These are phyloP conservation scores for Drosophila gunungcola DNA, from an alignment of 1,140 invertebrate species.

Conservation along the genomic window DNA sequence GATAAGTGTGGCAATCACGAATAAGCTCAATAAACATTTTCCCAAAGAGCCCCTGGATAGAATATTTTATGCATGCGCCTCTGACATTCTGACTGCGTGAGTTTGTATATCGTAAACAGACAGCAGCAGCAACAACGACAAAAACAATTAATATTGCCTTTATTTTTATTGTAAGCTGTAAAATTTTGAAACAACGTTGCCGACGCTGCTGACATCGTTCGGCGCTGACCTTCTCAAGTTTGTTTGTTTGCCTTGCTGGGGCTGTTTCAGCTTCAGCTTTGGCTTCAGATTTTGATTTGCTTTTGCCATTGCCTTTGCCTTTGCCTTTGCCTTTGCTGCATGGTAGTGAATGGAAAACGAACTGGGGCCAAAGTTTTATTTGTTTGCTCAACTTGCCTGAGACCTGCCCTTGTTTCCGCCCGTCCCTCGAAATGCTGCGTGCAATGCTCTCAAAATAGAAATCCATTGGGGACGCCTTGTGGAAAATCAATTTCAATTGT, in stretches of 20 bases:
- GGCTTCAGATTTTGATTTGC: slow-evolving; percentile 25
- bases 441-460: slow-evolving; percentile 40
- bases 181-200: slow-evolving; percentile 51
- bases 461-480: slow-evolving; percentile 45
- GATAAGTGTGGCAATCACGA: neutral
- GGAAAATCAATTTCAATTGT: slow-evolving; percentile 78
- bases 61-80: slow-evolving; percentile 5
- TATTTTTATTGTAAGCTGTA: slow-evolving; percentile 73
- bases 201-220: slow-evolving; percentile 44
- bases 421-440: slow-evolving; percentile 23
- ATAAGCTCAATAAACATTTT: slow-evolving; percentile 1
- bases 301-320: slow-evolving; percentile 16
- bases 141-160: slow-evolving; percentile 42
- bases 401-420: slow-evolving; percentile 38
- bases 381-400: slow-evolving; percentile 63
- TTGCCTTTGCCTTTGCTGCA: slow-evolving; percentile 18
- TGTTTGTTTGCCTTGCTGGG: slow-evolving; percentile 48
- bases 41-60: neutral
- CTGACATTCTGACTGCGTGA: slow-evolving; percentile 29
- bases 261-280: slow-evolving; percentile 16
- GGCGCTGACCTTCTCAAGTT: slow-evolving; percentile 77
- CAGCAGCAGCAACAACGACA: slow-evolving; percentile 20
- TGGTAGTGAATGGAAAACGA: slow-evolving; percentile 27
- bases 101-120: slow-evolving; percentile 17
- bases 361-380: slow-evolving; percentile 70